Base-by-base conservation (phyloP, 1,140 invertebrate genomes). In the Drosophila ficusphila region DNA sequence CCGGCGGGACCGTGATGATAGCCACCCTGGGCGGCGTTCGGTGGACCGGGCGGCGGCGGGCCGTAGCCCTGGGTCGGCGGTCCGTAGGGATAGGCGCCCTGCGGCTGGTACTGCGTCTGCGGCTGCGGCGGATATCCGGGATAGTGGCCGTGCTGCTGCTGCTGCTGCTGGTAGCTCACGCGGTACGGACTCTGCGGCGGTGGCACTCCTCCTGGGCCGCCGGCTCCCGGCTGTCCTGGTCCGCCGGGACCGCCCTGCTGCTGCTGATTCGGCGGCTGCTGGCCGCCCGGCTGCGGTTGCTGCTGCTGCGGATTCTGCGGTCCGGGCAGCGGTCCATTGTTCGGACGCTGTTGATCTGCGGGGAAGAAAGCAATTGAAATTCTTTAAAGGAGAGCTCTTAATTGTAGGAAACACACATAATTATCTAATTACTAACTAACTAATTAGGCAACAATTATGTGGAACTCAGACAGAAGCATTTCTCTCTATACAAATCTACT, bases 101-200 rank as follows among this genome's bases (percentile, higher is more conserved):
- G 92, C 1, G 89, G 90, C 90, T 93, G 92, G 44, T 90, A 90
- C 36, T 81, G 75, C 11, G 90, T 91, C 49, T 92, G 90, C 52
- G 90, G 90, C 19, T 91, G 89, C 31, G 93, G 92, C 34, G 92
- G 92, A 90, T 93, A 93, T 19, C 91, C 92, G 18, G 92, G 92
- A 75, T 92, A 93, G 62, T 93, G 92, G 5, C 91, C 90, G 46
- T 91, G 90, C 61, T 92, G 92, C 34, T 92, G 92, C 69, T 92
- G 91, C 8, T 78, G 69, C 34, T 93, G 91, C 41, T 92, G 92
- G 70, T 93, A 93, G 38, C 89, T 91, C n/a, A 90, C 91, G 19
- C 91, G 91, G 64, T 93, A 89, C 52, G 92, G 70, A 47, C 91
- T 29, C 76, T 92, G 91, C 62, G 92, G 79, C 76, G 92, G 78